Evolutionary conservation across 2,888 invertebrate genomes (phyloP), one percentile per base, ranked within the genome.

Genomic region (Limnephilus rhombicus): DNA sequence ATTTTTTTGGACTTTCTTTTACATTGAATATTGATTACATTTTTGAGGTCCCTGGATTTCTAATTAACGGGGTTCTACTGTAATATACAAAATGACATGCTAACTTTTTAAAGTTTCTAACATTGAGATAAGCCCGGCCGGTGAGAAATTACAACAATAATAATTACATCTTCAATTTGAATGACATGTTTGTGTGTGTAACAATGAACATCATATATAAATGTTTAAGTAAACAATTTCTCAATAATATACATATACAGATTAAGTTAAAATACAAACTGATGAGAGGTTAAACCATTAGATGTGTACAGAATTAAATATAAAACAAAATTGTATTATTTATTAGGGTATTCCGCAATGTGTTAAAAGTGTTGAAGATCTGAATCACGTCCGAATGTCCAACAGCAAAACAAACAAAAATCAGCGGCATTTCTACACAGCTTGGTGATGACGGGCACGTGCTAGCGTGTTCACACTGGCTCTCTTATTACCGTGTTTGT

Each of bases 401-500:
- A 68, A 92, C 85, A 82, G 92, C 92, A 90, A 86, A 90, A 92
- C 90, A 90, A 90, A 90, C 83, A 90, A 90, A 82, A 90, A 82
- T 45, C 87, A 91, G 87, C 87, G 24, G 91, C 80, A 89, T 89
- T 89, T 90, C 90, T 90, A 90, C n/a, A 85, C 83, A 90, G 90
- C 83, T 41, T 90, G 49, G 90, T 85, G 81, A 34, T 18, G 45
- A 89, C 31, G 89, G 85, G 92, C 91, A 91, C 92, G 93, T 92
- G 92, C 92, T 91, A 91, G 85, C 88, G 83, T 80, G 86, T 89
- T 92, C 90, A 91, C 90, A 88, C 91, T 82, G 41, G 53, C 45
- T 85, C 89, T 90, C 80, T 53, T 31, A 91, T 94, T 96, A 96
- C 96, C 96, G 96, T 95, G 94, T 94, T 94, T 95, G 96, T 94